phyloP scores from a whole-genome alignment of 2,113 vertebrate species.

The Centropristis striata region DNA sequence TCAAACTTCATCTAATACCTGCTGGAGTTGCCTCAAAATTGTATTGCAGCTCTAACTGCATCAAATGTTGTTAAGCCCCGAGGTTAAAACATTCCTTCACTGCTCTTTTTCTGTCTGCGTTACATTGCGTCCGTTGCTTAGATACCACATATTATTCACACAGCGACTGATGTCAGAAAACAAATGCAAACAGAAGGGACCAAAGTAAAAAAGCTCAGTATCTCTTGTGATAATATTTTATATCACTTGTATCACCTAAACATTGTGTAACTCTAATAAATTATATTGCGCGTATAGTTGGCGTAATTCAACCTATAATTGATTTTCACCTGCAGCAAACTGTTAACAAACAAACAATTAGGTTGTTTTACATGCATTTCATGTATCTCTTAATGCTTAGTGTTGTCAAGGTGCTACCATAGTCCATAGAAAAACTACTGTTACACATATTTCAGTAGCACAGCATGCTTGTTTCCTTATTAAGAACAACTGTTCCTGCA shows the following conservation, averaged over 20 bases:
- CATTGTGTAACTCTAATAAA: background rate
- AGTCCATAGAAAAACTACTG: background rate
- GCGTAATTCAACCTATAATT: background rate
- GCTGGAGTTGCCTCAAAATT: background rate
- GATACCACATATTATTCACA: conserved; percentile 30
- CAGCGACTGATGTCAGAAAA: conserved; percentile 8
- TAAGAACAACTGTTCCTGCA: background rate
- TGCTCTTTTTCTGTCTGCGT: background rate
- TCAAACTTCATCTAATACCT: background rate
- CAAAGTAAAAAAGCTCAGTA: background rate
- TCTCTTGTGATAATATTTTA: background rate
- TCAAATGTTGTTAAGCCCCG: background rate
- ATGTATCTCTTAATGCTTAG: background rate
- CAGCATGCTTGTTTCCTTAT: background rate
- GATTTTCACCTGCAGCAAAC: background rate
- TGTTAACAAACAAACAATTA: background rate
- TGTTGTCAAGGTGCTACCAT: background rate
- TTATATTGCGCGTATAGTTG: background rate
- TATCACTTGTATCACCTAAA: background rate
- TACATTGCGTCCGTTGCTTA: conserved; percentile 56
- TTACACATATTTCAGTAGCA: background rate
- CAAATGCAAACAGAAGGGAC: background rate
- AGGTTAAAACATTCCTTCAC: conserved; percentile 3
- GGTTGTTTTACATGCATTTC: background rate
- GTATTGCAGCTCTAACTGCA: background rate